Evolutionary conservation across 2,113 vertebrate genomes (phyloP).

Genomic region (Ciconia boyciana): DNA sequence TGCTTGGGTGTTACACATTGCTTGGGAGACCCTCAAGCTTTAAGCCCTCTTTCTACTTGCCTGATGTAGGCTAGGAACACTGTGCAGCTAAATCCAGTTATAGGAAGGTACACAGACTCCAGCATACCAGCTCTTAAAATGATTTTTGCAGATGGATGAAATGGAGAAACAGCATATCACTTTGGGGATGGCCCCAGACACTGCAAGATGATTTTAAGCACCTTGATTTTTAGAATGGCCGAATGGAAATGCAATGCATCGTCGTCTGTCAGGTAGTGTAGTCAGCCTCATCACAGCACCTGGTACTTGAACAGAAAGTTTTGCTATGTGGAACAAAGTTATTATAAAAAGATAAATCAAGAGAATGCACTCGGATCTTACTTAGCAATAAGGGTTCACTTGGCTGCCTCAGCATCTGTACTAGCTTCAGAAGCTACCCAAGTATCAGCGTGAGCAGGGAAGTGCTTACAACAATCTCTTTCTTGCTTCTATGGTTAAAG

Average conservation of each 20-base stretch:
- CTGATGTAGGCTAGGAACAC: neutral
- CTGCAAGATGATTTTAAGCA: neutral
- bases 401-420: neutral
- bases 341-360: neutral
- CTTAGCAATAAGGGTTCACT: neutral
- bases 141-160: neutral
- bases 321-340: neutral
- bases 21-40: neutral
- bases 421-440: neutral
- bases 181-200: neutral
- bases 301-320: neutral
- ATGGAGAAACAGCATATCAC: neutral
- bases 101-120: neutral
- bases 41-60: neutral
- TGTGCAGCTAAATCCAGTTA: neutral
- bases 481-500: neutral
- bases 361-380: neutral
- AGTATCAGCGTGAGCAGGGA: neutral
- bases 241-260: neutral
- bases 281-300: neutral
- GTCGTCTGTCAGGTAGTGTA: accelerated
- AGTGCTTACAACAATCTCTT: neutral
- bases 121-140: neutral
- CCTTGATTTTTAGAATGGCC: neutral
- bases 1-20: neutral